Evolutionary conservation across 1,140 invertebrate species (phyloP).

Genomic region (Heliconius eleuchia): DNA sequence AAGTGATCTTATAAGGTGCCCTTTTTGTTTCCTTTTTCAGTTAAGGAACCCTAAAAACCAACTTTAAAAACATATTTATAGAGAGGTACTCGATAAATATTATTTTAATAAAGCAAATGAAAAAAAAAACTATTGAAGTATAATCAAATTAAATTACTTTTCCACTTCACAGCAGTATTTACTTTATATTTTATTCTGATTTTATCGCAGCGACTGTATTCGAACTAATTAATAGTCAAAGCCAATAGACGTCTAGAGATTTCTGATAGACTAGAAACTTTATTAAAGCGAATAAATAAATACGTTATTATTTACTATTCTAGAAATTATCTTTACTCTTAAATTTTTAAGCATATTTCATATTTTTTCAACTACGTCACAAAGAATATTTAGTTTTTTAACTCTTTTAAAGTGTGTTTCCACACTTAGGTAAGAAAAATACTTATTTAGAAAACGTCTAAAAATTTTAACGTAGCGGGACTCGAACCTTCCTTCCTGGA

Average conservation of each 20-base stretch:
- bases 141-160: not conserved
- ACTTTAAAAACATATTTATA: not conserved
- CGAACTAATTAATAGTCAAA: slow-evolving; percentile 12
- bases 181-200: slow-evolving; percentile 5
- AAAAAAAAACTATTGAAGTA: not conserved
- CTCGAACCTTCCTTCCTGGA: no score
- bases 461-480: no score
- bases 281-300: not conserved
- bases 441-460: no score
- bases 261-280: slow-evolving; percentile 2
- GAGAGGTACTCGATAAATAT: no score
- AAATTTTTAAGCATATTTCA: not conserved
- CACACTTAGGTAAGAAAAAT: no score
- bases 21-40: no score
- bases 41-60: no score
- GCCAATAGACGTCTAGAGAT: slow-evolving; percentile 5
- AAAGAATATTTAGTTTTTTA: no score
- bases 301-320: not conserved
- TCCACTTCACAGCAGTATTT: not conserved
- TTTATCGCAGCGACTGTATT: not conserved
- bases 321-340: not conserved
- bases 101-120: not conserved
- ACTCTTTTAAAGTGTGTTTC: no score
- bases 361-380: not conserved
- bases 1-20: no score